Evolutionary conservation across 2,888 invertebrate species (phyloP).

Genomic region (Latrodectus hesperus): DNA sequence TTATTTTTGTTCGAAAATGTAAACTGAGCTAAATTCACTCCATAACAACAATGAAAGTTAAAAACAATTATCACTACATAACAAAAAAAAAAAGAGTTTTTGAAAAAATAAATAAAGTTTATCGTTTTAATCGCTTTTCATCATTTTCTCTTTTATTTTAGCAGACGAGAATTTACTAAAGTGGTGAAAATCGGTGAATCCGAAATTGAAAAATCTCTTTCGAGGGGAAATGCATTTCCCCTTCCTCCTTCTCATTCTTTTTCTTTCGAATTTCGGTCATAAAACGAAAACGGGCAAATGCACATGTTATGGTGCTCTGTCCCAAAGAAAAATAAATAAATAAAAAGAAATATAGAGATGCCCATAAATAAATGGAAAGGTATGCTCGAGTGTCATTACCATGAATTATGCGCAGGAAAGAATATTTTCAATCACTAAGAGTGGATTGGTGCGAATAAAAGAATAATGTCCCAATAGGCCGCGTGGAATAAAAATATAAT

Average conservation of each 20-base stretch:
- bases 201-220: conserved; percentile 47
- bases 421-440: conserved; percentile 61
- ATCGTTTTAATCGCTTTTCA: conserved; percentile 14
- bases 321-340: not conserved
- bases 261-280: conserved; percentile 32
- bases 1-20: no score
- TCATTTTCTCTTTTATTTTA: conserved; percentile 13
- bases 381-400: conserved; percentile 59
- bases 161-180: not conserved
- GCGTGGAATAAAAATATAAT: conserved; percentile 27
- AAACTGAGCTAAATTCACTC: no score
- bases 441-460: conserved; percentile 47
- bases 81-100: no score
- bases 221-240: conserved; percentile 13
- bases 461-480: conserved; percentile 22
- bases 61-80: no score
- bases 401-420: conserved; percentile 57
- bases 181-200: not conserved
- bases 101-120: not conserved
- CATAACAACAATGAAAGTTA: no score
- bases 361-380: conserved; percentile 61
- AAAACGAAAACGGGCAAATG: conserved; percentile 30
- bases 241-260: conserved; percentile 17
- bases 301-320: conserved; percentile 38
- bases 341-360: conserved; percentile 35